Evolutionary conservation across 2,888 invertebrate species (phyloP).

Genomic region (Sabatieria punctata): DNA sequence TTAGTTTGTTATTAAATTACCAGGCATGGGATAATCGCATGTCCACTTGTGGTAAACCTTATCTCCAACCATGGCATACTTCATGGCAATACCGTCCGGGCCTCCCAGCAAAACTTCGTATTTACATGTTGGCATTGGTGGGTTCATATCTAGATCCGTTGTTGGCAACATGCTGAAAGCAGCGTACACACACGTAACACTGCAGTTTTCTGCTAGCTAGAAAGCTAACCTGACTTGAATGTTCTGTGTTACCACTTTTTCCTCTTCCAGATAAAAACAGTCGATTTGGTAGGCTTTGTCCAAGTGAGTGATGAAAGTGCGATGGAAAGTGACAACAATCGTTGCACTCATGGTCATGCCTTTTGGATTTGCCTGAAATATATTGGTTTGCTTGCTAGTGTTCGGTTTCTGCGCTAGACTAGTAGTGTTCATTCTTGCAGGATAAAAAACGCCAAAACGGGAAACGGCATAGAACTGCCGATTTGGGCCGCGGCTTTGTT

Average conservation of each 20-base stretch:
- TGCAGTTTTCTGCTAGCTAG: background rate
- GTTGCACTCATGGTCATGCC: slow-evolving; percentile 8
- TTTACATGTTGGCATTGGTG: slow-evolving; percentile 11
- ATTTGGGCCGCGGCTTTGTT: too few species aligned
- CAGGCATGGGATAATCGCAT: slow-evolving; percentile 3
- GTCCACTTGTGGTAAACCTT: slow-evolving; percentile 7
- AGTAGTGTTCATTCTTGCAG: too few species aligned
- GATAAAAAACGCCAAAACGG: too few species aligned
- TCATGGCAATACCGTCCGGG: slow-evolving; percentile 1
- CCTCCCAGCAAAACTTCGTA: slow-evolving; percentile 6
- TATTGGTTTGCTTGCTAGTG: too few species aligned
- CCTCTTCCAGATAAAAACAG: slow-evolving; percentile 11
- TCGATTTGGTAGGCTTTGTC: slow-evolving; percentile 9
- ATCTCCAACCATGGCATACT: slow-evolving; percentile 7
- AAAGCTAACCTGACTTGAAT: slow-evolving; percentile 8
- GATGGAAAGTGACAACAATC: slow-evolving; percentile 8
- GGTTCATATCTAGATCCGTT: slow-evolving; percentile 7
- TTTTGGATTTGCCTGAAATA: slow-evolving; percentile 6
- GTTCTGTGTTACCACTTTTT: slow-evolving; percentile 5
- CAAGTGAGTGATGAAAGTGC: slow-evolving; percentile 6
- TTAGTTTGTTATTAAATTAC: background rate
- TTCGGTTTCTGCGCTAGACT: too few species aligned
- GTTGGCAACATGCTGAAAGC: slow-evolving; percentile 1
- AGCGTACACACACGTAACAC: background rate
- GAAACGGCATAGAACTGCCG: too few species aligned